Conservation (phyloP, 2,113 vertebrate genomes). For the Syrmaticus mikado region DNA sequence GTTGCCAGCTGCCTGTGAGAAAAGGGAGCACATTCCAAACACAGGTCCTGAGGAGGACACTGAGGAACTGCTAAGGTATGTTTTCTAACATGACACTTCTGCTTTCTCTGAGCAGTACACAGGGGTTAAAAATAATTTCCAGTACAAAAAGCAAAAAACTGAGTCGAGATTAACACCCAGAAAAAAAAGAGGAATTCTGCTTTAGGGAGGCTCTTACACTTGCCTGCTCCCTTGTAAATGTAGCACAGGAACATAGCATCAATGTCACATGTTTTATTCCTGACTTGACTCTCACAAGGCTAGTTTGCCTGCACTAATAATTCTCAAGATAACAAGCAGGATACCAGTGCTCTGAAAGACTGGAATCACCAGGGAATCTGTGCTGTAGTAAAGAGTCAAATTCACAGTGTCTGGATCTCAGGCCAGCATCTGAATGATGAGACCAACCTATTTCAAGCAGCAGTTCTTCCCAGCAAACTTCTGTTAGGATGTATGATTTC, state of each 20-base stretch:
- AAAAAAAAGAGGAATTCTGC: not conserved
- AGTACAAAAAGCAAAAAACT: not conserved
- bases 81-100: not conserved
- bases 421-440: not conserved
- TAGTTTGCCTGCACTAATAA: not conserved
- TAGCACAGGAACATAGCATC: not conserved
- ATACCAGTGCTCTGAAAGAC: not conserved
- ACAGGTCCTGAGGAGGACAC: not conserved
- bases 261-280: not conserved
- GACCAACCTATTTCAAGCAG: not conserved
- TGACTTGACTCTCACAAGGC: not conserved
- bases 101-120: not conserved
- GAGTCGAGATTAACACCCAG: not conserved
- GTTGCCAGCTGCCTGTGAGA: slow-evolving; percentile 65
- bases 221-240: not conserved
- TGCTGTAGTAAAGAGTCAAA: not conserved
- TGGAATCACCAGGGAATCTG: not conserved
- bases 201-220: not conserved
- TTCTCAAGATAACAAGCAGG: not conserved
- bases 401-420: not conserved
- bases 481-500: slow-evolving; percentile 8
- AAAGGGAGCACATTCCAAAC: not conserved
- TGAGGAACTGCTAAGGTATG: slow-evolving; percentile 79
- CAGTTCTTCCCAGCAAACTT: not conserved
- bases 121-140: not conserved